Conservation (phyloP, 2,888 invertebrate genomes). For the Platycheirus rosarum region DNA sequence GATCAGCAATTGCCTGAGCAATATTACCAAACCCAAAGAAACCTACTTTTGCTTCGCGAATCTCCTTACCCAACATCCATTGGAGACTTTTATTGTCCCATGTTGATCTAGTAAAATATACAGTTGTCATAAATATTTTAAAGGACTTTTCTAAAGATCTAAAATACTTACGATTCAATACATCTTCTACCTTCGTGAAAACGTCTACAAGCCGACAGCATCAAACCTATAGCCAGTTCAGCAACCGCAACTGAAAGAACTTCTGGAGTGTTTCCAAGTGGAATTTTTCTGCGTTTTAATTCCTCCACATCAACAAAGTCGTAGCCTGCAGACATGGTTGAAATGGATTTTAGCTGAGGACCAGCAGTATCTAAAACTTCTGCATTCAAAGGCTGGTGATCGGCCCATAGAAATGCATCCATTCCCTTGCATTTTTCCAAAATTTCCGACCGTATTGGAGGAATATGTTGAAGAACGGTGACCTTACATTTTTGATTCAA, state of each 20-base stretch:
- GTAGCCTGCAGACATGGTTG: slow-evolving; percentile 93
- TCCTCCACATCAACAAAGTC: slow-evolving; percentile 91
- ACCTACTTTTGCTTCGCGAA: slow-evolving; percentile 91
- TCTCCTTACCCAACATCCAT: slow-evolving; percentile 91
- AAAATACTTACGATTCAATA: slow-evolving; percentile 83
- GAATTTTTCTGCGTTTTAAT: slow-evolving; percentile 87
- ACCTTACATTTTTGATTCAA: slow-evolving; percentile 84
- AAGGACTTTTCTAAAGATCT: too few relatives aligned
- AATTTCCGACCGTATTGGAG: slow-evolving; percentile 78
- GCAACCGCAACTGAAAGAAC: slow-evolving; percentile 91
- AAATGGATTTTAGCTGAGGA: slow-evolving; percentile 88
- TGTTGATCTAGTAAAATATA: slow-evolving; percentile 83
- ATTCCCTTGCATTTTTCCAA: slow-evolving; percentile 80
- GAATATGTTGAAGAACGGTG: slow-evolving; percentile 77
- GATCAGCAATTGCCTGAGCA: slow-evolving; percentile 88
- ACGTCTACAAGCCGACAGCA: slow-evolving; percentile 90
- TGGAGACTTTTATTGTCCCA: slow-evolving; percentile 88
- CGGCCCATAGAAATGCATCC: slow-evolving; percentile 80
- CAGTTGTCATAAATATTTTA: too few relatives aligned
- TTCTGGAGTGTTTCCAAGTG: slow-evolving; percentile 91
- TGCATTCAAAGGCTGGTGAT: slow-evolving; percentile 78
- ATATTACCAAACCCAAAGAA: slow-evolving; percentile 92
- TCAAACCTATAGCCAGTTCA: slow-evolving; percentile 90
- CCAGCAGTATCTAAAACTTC: slow-evolving; percentile 82
- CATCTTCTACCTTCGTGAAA: slow-evolving; percentile 89